Base-by-base conservation (phyloP, 30 jellyfish, hydroid and myxozoan genomes). In the Hydra vulgaris region DNA sequence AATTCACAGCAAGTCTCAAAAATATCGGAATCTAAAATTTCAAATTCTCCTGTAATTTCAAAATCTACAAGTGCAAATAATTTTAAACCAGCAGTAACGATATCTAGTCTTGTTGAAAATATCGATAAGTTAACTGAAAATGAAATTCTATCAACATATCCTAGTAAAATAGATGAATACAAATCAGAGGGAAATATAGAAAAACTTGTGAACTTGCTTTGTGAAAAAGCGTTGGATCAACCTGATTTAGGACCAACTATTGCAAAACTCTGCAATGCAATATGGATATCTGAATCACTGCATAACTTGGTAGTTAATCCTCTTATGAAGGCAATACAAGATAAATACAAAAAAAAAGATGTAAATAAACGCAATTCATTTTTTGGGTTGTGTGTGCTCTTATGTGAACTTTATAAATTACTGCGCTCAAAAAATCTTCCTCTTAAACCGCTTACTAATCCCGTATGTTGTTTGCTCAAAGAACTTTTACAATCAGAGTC, bases 331-430 rank as follows among this genome's bases (percentile, higher is more conserved):
- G 77, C 82, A 23, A 26, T 88, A 5, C 96, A 88, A 74, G 75
- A 53, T 17, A 27, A 76, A 18, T 88, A 88, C 27, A 76, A 71
- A 55, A 83, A 66, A 17, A 73, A 89, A 22, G 88, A 83, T 8
- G 69, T 74, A 40, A 21, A 76, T 0, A 84, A 79, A 25, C 84
- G 83, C 18, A 89, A 83, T 68, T 21, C 26, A 40, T 88, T 66
- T 74, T 53, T 15, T 78, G 85, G 85, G 20, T 23, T 78, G 15
- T 75, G 88, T 12, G 78, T 88, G 7, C 76, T 88, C 5, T 68
- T 88, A 68, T 82, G 89, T 55, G 96, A 88, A 61, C 89, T 88
- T 24, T 88, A 76, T 25, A 69, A 85, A 3, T 21, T 76, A 12
- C 80, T 88, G 76, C 74, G 54, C 18, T 21, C 82, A 66, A 21